A percentile compares a stretch with the other conserved stretches of the same genome.
These are phyloP conservation scores for Poeciliopsis prolifica DNA, from an alignment of 2,113 vertebrate species.

Conservation along the genomic window DNA sequence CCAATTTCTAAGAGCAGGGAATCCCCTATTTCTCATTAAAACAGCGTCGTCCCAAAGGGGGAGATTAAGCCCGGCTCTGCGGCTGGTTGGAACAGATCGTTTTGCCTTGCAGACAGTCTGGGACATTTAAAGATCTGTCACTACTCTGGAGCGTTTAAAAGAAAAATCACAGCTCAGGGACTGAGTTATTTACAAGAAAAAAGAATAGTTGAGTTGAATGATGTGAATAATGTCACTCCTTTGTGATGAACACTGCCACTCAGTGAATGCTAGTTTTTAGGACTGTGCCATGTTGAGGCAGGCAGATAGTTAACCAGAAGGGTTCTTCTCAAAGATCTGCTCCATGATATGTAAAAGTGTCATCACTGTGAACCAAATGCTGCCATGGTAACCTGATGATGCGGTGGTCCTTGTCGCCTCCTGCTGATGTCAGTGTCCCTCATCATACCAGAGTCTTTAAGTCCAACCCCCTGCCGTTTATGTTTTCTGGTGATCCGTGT, in stretches of 20 bases:
- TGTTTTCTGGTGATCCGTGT: conserved; percentile 23
- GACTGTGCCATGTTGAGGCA: neutral
- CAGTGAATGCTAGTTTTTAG: neutral
- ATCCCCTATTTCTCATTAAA: neutral
- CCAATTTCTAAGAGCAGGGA: neutral
- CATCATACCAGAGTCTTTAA: conserved; percentile 39
- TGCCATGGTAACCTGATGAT: neutral
- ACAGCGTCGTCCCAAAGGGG: neutral
- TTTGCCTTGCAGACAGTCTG: neutral
- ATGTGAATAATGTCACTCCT: neutral
- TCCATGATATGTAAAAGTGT: neutral
- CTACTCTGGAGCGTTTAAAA: neutral
- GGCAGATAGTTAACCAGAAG: neutral
- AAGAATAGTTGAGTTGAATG: neutral
- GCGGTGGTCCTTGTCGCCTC: conserved; percentile 27
- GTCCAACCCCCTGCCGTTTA: conserved; percentile 39
- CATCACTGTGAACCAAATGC: no score
- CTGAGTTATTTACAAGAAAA: conserved; percentile 2
- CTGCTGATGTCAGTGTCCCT: conserved; percentile 54
- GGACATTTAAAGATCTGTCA: conserved; percentile 1
- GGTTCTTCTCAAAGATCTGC: neutral
- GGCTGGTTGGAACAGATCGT: conserved; percentile 9
- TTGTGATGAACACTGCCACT: neutral
- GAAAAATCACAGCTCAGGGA: neutral
- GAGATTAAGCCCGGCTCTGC: conserved; percentile 9